Conservation (phyloP, 2,888 invertebrate species). For the Cataglyphis rosenhaueri region DNA sequence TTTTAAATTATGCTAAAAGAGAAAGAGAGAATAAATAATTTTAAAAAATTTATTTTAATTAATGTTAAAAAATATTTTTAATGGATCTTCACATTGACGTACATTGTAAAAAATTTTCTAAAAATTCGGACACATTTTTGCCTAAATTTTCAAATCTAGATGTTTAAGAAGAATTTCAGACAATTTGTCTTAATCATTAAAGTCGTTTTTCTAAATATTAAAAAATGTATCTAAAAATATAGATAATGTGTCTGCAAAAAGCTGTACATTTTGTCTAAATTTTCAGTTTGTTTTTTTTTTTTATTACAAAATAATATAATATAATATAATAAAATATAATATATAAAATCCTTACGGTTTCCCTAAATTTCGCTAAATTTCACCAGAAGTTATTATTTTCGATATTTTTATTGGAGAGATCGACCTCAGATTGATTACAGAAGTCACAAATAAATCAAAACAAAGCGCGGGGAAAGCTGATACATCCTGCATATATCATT, state of each 20-base stretch:
- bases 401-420: not conserved
- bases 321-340: not conserved
- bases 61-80: not conserved
- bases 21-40: not conserved
- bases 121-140: no score
- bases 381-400: not conserved
- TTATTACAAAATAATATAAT: no score
- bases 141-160: no score
- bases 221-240: no score
- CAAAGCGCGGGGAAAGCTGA: not conserved
- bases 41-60: not conserved
- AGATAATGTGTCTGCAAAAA: no score
- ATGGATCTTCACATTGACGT: not conserved
- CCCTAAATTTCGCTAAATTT: not conserved
- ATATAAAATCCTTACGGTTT: not conserved
- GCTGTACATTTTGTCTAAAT: no score
- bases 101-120: no score
- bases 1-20: not conserved
- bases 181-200: no score
- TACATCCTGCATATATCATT: not conserved
- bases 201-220: no score
- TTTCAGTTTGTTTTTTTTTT: no score
- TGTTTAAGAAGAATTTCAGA: no score
- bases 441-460: not conserved
- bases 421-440: not conserved